phyloP scores from a whole-genome alignment of 2,888 invertebrate genomes.

The Dasypolia templi region DNA sequence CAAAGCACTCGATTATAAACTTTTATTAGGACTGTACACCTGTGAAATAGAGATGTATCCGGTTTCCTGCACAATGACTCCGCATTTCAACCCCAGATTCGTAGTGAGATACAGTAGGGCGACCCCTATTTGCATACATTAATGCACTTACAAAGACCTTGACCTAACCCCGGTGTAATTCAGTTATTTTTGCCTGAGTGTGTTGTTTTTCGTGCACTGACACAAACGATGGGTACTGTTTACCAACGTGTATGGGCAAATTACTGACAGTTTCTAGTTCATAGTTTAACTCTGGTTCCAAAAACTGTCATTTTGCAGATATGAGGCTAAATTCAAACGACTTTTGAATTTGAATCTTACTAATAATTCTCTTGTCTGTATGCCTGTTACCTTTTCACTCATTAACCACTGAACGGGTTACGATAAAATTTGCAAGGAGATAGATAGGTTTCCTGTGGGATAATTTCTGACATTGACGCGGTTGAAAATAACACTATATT shows the following conservation, averaged over 20 bases:
- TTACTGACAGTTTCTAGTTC: neutral
- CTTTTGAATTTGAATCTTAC: no score
- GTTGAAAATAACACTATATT: neutral
- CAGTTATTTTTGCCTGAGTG: conserved; percentile 1
- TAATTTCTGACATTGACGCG: neutral
- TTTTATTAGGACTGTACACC: neutral
- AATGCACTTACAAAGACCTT: conserved; percentile 40
- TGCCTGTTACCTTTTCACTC: no score
- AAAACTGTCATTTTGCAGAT: neutral
- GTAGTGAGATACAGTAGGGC: neutral
- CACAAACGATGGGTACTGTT: neutral
- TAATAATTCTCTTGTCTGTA: no score
- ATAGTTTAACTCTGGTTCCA: neutral
- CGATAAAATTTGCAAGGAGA: no score
- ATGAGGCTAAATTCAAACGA: neutral
- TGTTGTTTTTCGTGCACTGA: conserved; percentile 7
- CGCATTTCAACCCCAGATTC: conserved; percentile 8
- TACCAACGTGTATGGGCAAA: neutral
- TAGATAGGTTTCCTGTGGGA: no score
- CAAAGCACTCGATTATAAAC: neutral
- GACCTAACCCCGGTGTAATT: conserved; percentile 27
- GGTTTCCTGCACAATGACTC: neutral
- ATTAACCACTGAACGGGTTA: no score
- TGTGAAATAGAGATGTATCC: conserved; percentile 2
- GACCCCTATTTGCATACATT: conserved; percentile 42